Percentiles rank a stretch among this genome's conserved stretches.
phyloP scores from a whole-genome alignment of 1,140 invertebrate genomes.

The Drosophila gunungcola region DNA sequence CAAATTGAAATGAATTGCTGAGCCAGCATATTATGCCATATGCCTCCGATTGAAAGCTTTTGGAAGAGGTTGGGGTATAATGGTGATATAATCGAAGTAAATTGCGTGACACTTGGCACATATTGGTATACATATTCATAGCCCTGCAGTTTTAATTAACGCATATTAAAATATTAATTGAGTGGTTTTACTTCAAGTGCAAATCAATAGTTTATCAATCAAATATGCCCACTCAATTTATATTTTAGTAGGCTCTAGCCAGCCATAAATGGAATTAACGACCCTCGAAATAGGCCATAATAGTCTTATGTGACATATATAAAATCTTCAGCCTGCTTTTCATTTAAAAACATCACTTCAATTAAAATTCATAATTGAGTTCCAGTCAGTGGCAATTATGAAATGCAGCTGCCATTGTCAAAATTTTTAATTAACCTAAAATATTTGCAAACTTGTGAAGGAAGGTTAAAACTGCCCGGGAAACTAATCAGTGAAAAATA shows the following conservation, averaged over 20 bases:
- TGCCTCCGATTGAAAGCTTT: constrained; percentile 10
- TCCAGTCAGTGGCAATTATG: constrained; percentile 26
- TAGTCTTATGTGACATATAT: constrained; percentile 5
- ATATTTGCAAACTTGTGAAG: constrained; percentile 1
- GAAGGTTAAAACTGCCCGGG: background rate
- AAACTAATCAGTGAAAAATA: constrained; percentile 39
- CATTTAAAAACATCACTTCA: background rate
- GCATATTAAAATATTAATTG: constrained; percentile 21
- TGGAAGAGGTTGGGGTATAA: constrained; percentile 1
- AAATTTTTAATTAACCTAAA: constrained; percentile 53
- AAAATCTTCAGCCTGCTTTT: background rate
- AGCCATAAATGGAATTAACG: background rate
- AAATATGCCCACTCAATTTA: constrained; percentile 7
- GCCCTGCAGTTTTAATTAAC: constrained; percentile 24
- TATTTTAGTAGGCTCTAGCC: constrained; percentile 13
- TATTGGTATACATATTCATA: background rate
- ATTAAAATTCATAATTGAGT: constrained; percentile 21
- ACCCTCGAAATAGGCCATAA: constrained; percentile 4
- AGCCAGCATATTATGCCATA: constrained; percentile 34
- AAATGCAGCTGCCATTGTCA: constrained; percentile 20
- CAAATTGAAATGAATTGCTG: constrained; percentile 57
- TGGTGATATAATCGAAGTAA: constrained; percentile 37
- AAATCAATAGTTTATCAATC: constrained; percentile 20
- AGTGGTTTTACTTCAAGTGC: background rate
- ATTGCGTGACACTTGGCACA: constrained; percentile 31